These are phyloP conservation scores for Muscina levida DNA, from an alignment of 2,888 invertebrate species.

Conservation along the genomic window DNA sequence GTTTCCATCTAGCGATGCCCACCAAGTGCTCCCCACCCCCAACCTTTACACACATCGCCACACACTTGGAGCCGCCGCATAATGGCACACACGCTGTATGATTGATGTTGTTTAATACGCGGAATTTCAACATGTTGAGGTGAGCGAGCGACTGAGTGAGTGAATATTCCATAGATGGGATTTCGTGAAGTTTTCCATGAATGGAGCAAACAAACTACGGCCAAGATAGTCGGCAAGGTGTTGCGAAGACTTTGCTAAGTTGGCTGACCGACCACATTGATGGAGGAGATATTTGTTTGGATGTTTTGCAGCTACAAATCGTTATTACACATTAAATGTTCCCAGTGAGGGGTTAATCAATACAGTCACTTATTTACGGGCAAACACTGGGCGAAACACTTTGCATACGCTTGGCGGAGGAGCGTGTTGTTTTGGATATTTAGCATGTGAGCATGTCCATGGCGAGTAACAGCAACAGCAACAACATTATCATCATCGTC, in stretches of 20 bases:
- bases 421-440: background rate
- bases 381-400: conserved; percentile 23
- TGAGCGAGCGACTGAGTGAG: too few species aligned
- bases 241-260: conserved; percentile 12
- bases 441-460: background rate
- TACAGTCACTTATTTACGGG: conserved; percentile 46
- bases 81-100: conserved; percentile 66
- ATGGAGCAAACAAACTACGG: background rate
- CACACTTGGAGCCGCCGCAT: conserved; percentile 11
- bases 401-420: conserved; percentile 15
- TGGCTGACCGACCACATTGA: conserved; percentile 16
- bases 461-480: too few species aligned
- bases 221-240: conserved; percentile 35
- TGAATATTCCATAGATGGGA: too few species aligned
- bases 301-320: conserved; percentile 76
- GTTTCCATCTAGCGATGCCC: background rate
- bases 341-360: conserved; percentile 75
- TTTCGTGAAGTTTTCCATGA: conserved; percentile 6
- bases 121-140: conserved; percentile 76
- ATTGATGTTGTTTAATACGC: conserved; percentile 71
- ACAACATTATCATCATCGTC: too few species aligned
- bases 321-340: conserved; percentile 79
- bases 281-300: conserved; percentile 58
- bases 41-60: background rate
- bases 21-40: background rate